Evolutionary conservation across 2,797 vertebrate genomes (phyloP).

Genomic region (Bradypodion ventrale): DNA sequence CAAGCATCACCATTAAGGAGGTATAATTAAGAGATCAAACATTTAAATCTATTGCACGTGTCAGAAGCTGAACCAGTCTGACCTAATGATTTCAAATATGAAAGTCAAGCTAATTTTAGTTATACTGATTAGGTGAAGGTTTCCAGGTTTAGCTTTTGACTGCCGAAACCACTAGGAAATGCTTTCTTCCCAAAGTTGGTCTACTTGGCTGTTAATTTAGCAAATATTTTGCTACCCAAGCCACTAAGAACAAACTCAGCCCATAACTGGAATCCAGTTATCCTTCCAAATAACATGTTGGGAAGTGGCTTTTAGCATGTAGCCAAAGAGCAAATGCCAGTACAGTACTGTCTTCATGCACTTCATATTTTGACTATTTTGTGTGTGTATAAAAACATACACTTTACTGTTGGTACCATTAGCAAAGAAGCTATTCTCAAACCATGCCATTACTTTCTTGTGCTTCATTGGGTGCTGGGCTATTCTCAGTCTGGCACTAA

Average conservation of each 20-base stretch:
- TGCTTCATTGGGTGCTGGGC: constrained; percentile 66
- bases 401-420: constrained; percentile 59
- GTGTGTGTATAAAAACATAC: background rate
- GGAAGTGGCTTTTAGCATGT: constrained; percentile 25
- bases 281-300: constrained; percentile 3
- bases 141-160: constrained; percentile 28
- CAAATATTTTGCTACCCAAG: constrained; percentile 30
- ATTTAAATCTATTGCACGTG: constrained; percentile 7
- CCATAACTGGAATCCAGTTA: constrained; percentile 25
- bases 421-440: constrained; percentile 64
- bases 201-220: background rate
- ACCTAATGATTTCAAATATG: constrained; percentile 39
- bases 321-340: constrained; percentile 31
- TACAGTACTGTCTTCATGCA: constrained; percentile 28
- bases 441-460: constrained; percentile 57
- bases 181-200: constrained; percentile 17
- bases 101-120: constrained; percentile 44
- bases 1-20: background rate
- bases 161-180: constrained; percentile 39
- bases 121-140: constrained; percentile 26
- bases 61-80: background rate
- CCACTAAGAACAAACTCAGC: background rate
- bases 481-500: constrained; percentile 62
- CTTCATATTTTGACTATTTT: constrained; percentile 59
- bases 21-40: background rate